These are phyloP conservation scores for Cotesia congregata DNA, from an alignment of 2,888 invertebrate genomes.

Conservation along the genomic window DNA sequence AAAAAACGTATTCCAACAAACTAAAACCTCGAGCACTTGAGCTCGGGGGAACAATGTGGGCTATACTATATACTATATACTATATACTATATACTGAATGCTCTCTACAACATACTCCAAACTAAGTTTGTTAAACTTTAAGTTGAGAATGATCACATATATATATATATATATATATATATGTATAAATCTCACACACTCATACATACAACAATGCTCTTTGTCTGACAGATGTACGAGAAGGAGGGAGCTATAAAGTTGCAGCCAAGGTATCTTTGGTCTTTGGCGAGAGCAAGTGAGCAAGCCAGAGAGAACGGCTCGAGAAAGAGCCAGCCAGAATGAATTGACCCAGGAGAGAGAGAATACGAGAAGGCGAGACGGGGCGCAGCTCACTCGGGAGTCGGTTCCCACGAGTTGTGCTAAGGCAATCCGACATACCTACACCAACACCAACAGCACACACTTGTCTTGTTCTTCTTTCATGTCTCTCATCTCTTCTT, in stretches of 20 bases:
- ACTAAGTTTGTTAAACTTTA: slow-evolving; percentile 21
- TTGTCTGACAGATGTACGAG: slow-evolving; percentile 37
- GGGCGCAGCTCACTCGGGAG: slow-evolving; percentile 56
- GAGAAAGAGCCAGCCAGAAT: slow-evolving; percentile 39
- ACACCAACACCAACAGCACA: slow-evolving; percentile 61
- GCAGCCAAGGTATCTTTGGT: slow-evolving; percentile 23
- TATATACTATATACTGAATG: slow-evolving; percentile 40
- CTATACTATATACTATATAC: slow-evolving; percentile 49
- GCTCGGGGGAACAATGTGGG: slow-evolving; percentile 58
- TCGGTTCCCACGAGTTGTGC: slow-evolving; percentile 66
- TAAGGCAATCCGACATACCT: slow-evolving; percentile 56
- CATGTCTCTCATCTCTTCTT: slow-evolving; percentile 40
- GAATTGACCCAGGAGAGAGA: slow-evolving; percentile 45
- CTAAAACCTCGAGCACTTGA: slow-evolving; percentile 36
- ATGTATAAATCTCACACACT: slow-evolving; percentile 7
- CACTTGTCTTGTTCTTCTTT: slow-evolving; percentile 45
- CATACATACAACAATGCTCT: slow-evolving; percentile 13
- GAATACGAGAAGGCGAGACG: slow-evolving; percentile 46
- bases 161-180: not conserved
- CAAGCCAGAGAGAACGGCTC: slow-evolving; percentile 29
- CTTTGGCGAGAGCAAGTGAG: slow-evolving; percentile 41
- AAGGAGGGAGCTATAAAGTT: slow-evolving; percentile 40
- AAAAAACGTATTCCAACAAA: slow-evolving; percentile 50
- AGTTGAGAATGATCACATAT: slow-evolving; percentile 9
- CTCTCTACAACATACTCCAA: slow-evolving; percentile 23